These are phyloP conservation scores for Anastrepha obliqua DNA, from an alignment of 1,140 invertebrate species.

Conservation along the genomic window DNA sequence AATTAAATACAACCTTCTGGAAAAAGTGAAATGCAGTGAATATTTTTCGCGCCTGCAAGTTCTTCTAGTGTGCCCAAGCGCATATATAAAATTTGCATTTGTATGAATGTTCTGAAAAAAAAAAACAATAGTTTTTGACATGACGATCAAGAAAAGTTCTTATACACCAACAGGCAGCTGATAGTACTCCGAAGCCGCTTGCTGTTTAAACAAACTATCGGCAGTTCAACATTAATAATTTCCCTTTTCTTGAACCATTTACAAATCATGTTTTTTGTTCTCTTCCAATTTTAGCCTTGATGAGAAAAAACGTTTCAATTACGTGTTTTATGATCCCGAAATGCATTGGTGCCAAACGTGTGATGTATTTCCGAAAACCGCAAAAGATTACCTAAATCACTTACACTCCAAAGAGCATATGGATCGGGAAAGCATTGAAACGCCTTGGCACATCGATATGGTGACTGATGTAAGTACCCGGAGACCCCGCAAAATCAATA, in stretches of 20 bases:
- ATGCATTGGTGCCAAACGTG: conserved; percentile 91
- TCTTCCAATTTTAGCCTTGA: conserved; percentile 40
- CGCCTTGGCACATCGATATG: conserved; percentile 84
- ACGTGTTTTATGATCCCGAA: conserved; percentile 90
- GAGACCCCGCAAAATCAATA: no score
- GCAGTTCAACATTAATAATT: no score
- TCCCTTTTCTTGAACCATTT: no score
- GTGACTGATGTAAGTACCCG: conserved; percentile 68
- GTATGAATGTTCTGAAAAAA: no score
- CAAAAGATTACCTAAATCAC: conserved; percentile 89
- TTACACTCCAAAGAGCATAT: conserved; percentile 86
- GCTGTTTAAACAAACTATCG: no score
- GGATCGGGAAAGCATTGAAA: conserved; percentile 80
- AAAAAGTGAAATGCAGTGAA: neutral
- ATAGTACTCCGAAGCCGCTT: no score
- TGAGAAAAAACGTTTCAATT: conserved; percentile 79
- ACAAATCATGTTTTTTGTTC: no score
- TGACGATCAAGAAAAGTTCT: no score
- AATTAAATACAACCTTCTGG: neutral
- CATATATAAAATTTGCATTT: no score
- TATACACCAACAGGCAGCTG: no score
- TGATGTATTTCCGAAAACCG: conserved; percentile 88
- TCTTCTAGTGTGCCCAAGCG: no score
- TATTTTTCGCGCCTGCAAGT: neutral
- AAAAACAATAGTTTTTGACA: no score